A percentile compares a stretch with the other conserved stretches of the same genome.
Evolutionary conservation across 2,888 invertebrate genomes (phyloP).

Genomic region (Argyresthia goedartella): DNA sequence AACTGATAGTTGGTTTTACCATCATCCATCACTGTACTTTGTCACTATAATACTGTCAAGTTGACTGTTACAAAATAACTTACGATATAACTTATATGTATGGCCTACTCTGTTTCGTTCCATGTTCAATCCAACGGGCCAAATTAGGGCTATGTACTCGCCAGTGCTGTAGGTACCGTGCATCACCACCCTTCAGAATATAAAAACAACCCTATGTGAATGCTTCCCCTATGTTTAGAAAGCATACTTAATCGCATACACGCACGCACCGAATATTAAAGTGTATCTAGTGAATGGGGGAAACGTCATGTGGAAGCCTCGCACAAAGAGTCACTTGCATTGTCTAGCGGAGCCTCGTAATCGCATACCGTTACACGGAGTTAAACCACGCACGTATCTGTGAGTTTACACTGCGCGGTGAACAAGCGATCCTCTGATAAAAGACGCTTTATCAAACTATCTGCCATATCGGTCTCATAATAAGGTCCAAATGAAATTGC

Average conservation of each 20-base stretch:
- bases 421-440: slow-evolving; percentile 23
- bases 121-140: slow-evolving; percentile 29
- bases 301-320: slow-evolving; percentile 59
- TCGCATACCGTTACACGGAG: slow-evolving; percentile 42
- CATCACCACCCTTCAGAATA: slow-evolving; percentile 42
- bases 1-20: too few relatives aligned
- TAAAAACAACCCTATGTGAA: slow-evolving; percentile 49
- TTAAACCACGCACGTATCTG: slow-evolving; percentile 15
- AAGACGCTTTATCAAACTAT: slow-evolving; percentile 11
- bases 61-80: too few relatives aligned
- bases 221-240: slow-evolving; percentile 59
- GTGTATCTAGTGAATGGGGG: slow-evolving; percentile 48
- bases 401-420: slow-evolving; percentile 8
- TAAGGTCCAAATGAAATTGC: slow-evolving; percentile 20
- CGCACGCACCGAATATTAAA: slow-evolving; percentile 61
- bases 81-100: background rate
- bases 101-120: slow-evolving; percentile 22
- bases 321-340: slow-evolving; percentile 45
- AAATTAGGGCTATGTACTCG: slow-evolving; percentile 19
- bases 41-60: too few relatives aligned
- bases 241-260: slow-evolving; percentile 63
- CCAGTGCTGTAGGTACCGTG: slow-evolving; percentile 34
- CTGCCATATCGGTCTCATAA: slow-evolving; percentile 12
- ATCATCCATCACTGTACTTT: too few relatives aligned
- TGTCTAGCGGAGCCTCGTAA: slow-evolving; percentile 30